A percentile compares a stretch with the other conserved stretches of the same genome.
Evolutionary conservation across 2,113 vertebrate genomes (phyloP).

Genomic region (Cygnus atratus): DNA sequence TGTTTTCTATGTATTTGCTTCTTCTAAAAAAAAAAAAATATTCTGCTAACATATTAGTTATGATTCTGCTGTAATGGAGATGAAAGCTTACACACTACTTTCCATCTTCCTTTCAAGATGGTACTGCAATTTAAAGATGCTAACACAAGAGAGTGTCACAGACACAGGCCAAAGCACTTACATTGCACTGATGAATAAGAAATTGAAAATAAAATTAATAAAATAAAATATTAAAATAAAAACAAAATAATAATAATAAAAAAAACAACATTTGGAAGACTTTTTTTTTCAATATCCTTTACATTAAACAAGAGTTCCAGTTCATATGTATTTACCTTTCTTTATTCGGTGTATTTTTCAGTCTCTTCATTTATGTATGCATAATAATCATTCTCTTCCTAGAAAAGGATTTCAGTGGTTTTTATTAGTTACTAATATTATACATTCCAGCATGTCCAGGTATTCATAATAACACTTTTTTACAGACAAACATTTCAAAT

Average conservation of each 20-base stretch:
- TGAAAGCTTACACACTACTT: background rate
- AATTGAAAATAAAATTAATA: background rate
- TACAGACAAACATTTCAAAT: background rate
- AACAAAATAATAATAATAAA: background rate
- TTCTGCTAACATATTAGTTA: background rate
- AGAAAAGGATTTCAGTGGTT: background rate
- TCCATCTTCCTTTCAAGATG: background rate
- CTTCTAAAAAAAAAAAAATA: background rate
- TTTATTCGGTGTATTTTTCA: background rate
- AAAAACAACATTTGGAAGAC: background rate
- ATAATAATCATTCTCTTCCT: background rate
- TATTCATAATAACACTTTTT: background rate
- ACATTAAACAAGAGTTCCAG: conserved; percentile 9
- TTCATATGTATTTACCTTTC: conserved; percentile 20
- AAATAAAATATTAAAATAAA: too few species aligned
- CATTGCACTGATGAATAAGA: background rate
- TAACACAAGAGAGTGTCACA: background rate
- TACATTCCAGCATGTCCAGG: background rate
- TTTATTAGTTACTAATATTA: background rate
- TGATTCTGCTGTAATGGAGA: background rate
- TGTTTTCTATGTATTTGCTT: background rate
- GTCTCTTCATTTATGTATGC: background rate
- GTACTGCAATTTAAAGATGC: background rate
- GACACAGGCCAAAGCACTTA: background rate
- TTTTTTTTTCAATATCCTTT: background rate